phyloP scores from a whole-genome alignment of 2,113 vertebrate genomes.

The Amia ocellicauda region DNA sequence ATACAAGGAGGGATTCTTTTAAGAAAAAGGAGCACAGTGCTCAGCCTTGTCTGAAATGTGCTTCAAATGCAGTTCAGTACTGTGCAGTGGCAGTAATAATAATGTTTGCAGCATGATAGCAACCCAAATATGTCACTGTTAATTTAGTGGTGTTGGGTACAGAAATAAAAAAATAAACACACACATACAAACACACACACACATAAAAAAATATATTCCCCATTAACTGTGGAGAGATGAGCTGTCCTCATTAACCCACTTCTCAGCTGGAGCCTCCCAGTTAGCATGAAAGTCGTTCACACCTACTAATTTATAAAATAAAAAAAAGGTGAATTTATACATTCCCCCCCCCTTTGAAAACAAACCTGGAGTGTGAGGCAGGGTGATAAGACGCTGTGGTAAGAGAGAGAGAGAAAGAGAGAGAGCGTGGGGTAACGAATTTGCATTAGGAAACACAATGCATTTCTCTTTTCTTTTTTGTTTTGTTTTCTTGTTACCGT shows the following conservation, averaged over 20 bases:
- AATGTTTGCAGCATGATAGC: conserved; percentile 9
- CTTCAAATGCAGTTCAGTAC: conserved; percentile 12
- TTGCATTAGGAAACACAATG: not conserved
- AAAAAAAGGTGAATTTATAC: not conserved
- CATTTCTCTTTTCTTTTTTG: too few species aligned
- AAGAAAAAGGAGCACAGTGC: not conserved
- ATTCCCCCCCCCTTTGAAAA: not conserved
- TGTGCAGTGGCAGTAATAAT: conserved; percentile 5
- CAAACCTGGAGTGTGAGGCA: not conserved
- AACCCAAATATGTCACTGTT: conserved; percentile 26
- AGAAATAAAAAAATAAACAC: not conserved
- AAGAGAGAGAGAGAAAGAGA: too few species aligned
- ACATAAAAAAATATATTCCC: too few species aligned
- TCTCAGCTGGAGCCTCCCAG: conserved; percentile 1
- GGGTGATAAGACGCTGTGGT: not conserved
- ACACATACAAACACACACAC: too few species aligned
- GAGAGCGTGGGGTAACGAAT: not conserved
- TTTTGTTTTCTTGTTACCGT: too few species aligned
- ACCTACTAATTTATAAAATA: conserved; percentile 3
- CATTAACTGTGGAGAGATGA: not conserved
- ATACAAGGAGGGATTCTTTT: conserved; percentile 6
- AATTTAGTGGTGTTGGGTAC: conserved; percentile 11
- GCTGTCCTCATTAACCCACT: not conserved
- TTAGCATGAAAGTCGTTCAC: not conserved
- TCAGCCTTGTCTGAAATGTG: not conserved